A percentile compares a stretch with the other conserved stretches of the same genome.
phyloP scores from a whole-genome alignment of 2,888 invertebrate species.

The Synanthedon vespiformis region DNA sequence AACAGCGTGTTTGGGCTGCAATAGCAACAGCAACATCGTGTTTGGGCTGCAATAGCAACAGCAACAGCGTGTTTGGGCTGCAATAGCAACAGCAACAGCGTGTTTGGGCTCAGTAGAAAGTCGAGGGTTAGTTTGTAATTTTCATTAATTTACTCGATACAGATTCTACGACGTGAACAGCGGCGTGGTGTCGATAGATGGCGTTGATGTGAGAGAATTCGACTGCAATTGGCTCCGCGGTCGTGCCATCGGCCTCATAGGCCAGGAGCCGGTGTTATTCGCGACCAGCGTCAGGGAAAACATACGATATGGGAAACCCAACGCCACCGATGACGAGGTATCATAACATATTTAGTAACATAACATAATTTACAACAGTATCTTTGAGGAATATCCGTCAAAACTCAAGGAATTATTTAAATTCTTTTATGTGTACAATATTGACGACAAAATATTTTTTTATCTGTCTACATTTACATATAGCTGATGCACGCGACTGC shows the following conservation, averaged over 20 bases:
- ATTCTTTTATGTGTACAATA: too few species aligned
- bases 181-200: constrained; percentile 83
- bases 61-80: too few species aligned
- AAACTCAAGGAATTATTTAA: too few species aligned
- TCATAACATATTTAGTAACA: not conserved
- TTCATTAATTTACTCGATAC: constrained; percentile 7
- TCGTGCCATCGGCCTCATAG: constrained; percentile 86
- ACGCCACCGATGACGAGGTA: constrained; percentile 78
- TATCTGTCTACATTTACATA: too few species aligned
- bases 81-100: too few species aligned
- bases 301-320: constrained; percentile 88
- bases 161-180: constrained; percentile 85
- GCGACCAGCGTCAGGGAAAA: constrained; percentile 93
- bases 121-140: not conserved
- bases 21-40: too few species aligned
- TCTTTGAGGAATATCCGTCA: too few species aligned
- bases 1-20: too few species aligned
- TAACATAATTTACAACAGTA: too few species aligned
- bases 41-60: not conserved
- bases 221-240: constrained; percentile 90
- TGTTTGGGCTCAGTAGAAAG: too few species aligned
- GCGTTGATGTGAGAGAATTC: constrained; percentile 75
- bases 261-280: constrained; percentile 95
- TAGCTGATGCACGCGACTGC: too few species aligned
- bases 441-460: too few species aligned